Conservation (phyloP, 2,888 invertebrate species). For the Oxyscelio sp. region DNA sequence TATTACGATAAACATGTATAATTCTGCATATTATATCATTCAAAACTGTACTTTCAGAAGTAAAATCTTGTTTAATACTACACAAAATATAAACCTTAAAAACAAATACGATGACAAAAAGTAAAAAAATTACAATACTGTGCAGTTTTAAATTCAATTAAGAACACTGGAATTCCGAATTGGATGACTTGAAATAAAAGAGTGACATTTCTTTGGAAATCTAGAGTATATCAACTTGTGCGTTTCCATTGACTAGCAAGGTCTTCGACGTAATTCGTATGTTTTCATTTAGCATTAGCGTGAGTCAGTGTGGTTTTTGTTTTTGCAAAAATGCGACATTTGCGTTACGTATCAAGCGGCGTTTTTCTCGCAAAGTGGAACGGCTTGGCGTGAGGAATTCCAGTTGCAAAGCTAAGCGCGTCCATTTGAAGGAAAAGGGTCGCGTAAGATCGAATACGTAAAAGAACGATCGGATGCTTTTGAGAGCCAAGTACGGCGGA, state of each 20-base stretch:
- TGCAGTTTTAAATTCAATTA: no score
- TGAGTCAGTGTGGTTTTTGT: conserved; percentile 40
- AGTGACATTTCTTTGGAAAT: conserved; percentile 1
- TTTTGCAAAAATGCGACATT: conserved; percentile 36
- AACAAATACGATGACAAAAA: no score
- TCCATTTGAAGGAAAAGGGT: conserved; percentile 63
- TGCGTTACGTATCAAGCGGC: conserved; percentile 27
- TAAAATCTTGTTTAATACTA: no score
- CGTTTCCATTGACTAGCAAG: conserved; percentile 15
- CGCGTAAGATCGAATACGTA: conserved; percentile 47
- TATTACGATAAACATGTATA: no score
- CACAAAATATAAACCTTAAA: no score
- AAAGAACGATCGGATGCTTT: conserved; percentile 54
- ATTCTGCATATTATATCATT: no score
- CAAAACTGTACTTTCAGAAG: no score
- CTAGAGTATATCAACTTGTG: neutral
- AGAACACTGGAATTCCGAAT: no score
- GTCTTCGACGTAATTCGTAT: conserved; percentile 20
- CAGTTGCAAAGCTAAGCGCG: conserved; percentile 42
- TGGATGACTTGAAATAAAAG: no score
- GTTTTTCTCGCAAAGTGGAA: conserved; percentile 61
- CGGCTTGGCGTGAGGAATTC: conserved; percentile 61
- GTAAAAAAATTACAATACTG: no score
- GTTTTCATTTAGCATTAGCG: conserved; percentile 35
- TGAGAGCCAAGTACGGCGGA: conserved; percentile 59